Evolutionary conservation across 2,888 invertebrate genomes (phyloP).

Genomic region (Ormia ochracea): DNA sequence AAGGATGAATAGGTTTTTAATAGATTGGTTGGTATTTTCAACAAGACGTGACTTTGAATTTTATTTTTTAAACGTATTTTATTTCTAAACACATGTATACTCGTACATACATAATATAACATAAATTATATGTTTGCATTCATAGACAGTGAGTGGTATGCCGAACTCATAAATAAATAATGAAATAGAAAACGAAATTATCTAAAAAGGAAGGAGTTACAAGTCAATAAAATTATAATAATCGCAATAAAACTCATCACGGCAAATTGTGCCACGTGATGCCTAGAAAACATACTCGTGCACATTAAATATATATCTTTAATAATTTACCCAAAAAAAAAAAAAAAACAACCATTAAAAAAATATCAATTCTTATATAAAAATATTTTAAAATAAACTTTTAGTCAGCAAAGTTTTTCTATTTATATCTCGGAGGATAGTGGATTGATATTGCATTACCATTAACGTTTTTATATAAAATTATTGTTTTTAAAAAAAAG

Average conservation of each 20-base stretch:
- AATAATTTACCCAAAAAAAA: not conserved
- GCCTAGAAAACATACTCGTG: slow-evolving; percentile 37
- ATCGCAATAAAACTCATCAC: slow-evolving; percentile 53
- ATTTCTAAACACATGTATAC: not conserved
- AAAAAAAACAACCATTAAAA: too few relatives aligned
- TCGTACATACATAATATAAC: too few relatives aligned
- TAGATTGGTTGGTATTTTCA: not conserved
- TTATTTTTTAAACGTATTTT: not conserved
- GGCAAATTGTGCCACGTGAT: slow-evolving; percentile 56
- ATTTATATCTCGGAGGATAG: too few relatives aligned
- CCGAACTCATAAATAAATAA: slow-evolving; percentile 11
- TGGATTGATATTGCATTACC: too few relatives aligned
- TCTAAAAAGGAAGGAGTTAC: slow-evolving; percentile 39
- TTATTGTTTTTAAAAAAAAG: too few relatives aligned
- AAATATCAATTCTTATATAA: too few relatives aligned
- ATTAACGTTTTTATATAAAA: too few relatives aligned
- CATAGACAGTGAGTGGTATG: not conserved
- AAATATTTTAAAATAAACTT: too few relatives aligned
- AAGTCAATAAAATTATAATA: slow-evolving; percentile 54
- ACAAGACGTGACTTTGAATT: slow-evolving; percentile 35
- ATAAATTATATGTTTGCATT: too few relatives aligned
- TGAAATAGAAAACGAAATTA: not conserved
- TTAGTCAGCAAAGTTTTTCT: too few relatives aligned
- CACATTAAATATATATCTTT: slow-evolving; percentile 50
- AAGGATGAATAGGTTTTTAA: not conserved